Conservation (phyloP, 2,113 vertebrate species). For the Pelecanoides urinatrix region DNA sequence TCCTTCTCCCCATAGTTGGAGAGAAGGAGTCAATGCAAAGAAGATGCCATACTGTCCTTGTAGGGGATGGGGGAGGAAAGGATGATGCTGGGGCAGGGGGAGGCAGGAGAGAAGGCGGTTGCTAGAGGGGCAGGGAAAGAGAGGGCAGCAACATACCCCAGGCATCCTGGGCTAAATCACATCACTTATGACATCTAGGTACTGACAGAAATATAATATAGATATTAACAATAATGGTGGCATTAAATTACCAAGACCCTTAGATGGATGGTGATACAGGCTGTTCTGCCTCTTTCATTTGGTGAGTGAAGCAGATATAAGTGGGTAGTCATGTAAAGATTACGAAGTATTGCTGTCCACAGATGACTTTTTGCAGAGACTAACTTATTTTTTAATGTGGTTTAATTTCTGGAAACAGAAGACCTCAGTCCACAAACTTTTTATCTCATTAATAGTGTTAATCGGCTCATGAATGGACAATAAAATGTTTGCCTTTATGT, state of each 20-base stretch:
- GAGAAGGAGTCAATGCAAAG: not conserved
- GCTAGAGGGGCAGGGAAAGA: not conserved
- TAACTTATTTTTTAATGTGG: not conserved
- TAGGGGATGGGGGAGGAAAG: not conserved
- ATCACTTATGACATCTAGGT: not conserved
- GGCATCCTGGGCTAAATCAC: not conserved
- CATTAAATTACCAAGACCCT: not conserved
- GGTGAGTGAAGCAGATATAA: not conserved
- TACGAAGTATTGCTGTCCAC: not conserved
- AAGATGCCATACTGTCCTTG: not conserved
- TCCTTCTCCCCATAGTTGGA: not conserved
- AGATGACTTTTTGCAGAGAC: not conserved
- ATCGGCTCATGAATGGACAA: not conserved
- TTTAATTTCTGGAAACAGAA: conserved; percentile 7
- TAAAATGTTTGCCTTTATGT: not conserved
- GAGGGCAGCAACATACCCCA: not conserved
- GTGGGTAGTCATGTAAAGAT: not conserved
- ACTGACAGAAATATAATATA: not conserved
- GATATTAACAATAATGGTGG: not conserved
- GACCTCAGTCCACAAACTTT: not conserved
- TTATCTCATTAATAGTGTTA: not conserved
- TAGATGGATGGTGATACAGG: not conserved
- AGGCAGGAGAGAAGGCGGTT: not conserved
- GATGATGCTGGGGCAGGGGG: not conserved
- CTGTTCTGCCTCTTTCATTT: not conserved